These are phyloP conservation scores for Ceratosolen fusciceps DNA, from an alignment of 1,140 invertebrate species.

Conservation along the genomic window DNA sequence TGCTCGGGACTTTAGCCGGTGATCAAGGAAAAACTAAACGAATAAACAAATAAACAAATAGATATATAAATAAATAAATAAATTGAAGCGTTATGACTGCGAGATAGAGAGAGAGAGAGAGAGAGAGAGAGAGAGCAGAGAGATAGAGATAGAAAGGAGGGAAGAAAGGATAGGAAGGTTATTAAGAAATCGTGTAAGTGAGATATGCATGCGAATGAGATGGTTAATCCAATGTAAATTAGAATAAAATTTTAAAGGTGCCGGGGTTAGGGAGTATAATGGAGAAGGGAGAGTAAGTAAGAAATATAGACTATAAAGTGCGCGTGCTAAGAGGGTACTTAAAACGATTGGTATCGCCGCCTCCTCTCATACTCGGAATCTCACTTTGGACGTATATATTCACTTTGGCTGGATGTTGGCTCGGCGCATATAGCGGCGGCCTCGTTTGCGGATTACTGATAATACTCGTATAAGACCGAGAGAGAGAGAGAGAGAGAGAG, in stretches of 20 bases:
- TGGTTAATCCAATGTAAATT: neutral
- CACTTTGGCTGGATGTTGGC: neutral
- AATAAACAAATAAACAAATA: too few species aligned
- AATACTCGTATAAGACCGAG: slow-evolving; percentile 29
- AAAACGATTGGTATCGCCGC: slow-evolving; percentile 15
- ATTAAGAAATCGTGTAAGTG: neutral
- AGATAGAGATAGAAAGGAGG: neutral
- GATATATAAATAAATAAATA: neutral
- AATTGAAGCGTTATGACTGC: neutral
- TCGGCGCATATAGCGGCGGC: neutral
- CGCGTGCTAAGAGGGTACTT: slow-evolving; percentile 6
- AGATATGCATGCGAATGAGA: neutral
- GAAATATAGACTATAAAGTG: slow-evolving; percentile 21
- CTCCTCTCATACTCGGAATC: slow-evolving; percentile 9
- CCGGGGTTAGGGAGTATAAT: neutral
- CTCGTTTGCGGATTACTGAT: slow-evolving; percentile 36
- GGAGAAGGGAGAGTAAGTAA: neutral
- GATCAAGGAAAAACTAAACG: too few species aligned
- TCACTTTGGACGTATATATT: slow-evolving; percentile 6
- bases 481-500: neutral
- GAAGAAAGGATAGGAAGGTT: neutral
- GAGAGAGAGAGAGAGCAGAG: neutral
- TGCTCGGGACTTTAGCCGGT: too few species aligned
- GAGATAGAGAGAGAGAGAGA: neutral
- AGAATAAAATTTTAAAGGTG: neutral